Evolutionary conservation across 2,113 vertebrate genomes (phyloP).

Genomic region (Stictonetta naevosa): DNA sequence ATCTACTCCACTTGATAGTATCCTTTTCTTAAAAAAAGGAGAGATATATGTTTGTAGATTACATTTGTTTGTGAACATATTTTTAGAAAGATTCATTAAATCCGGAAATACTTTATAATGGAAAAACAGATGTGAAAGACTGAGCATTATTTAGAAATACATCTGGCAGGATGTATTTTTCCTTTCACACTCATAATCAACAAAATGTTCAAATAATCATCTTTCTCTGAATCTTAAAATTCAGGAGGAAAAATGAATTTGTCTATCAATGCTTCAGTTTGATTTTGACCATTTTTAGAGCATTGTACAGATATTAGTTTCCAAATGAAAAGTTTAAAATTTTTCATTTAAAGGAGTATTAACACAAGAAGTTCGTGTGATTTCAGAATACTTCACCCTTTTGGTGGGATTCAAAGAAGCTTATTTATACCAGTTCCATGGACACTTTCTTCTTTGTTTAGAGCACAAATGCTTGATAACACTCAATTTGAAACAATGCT

Average conservation of each 20-base stretch:
- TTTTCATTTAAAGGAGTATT: neutral
- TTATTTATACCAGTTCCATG: neutral
- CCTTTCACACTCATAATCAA: neutral
- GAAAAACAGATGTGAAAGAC: conserved; percentile 1
- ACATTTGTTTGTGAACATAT: neutral
- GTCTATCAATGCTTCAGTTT: neutral
- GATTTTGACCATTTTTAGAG: neutral
- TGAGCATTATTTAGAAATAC: neutral
- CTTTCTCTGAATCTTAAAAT: neutral
- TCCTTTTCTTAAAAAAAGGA: neutral
- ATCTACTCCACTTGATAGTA: neutral
- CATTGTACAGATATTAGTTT: neutral
- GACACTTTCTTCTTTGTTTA: neutral
- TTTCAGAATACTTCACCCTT: neutral
- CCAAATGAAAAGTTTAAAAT: neutral
- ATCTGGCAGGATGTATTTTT: neutral
- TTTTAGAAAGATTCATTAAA: conserved; percentile 13
- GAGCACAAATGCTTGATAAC: neutral
- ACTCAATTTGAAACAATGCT: neutral
- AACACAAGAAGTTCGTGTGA: neutral
- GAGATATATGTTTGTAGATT: neutral
- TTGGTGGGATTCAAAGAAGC: neutral
- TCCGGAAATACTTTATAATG: neutral
- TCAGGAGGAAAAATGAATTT: neutral
- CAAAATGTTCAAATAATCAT: neutral